These are phyloP conservation scores for Drosophila jambulina DNA, from an alignment of 1,140 invertebrate species.

Conservation along the genomic window DNA sequence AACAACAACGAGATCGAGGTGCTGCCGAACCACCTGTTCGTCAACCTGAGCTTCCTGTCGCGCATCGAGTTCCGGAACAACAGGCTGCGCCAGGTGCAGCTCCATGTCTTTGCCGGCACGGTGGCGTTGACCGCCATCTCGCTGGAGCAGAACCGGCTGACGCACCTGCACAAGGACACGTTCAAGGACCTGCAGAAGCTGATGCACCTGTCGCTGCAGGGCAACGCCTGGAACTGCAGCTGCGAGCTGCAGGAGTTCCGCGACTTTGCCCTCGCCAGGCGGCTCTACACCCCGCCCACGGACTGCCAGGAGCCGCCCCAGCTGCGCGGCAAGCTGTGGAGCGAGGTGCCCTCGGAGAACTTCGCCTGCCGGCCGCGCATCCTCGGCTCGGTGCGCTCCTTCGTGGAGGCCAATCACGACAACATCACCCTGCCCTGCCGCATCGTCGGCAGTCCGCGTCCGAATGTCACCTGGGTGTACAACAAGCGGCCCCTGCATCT, in stretches of 20 bases:
- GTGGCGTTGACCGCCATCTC: constrained; percentile 89
- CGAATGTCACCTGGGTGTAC: constrained; percentile 91
- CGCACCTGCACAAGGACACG: constrained; percentile 87
- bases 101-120: constrained; percentile 90
- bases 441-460: constrained; percentile 91
- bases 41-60: constrained; percentile 90
- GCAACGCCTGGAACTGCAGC: constrained; percentile 95
- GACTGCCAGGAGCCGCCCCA: constrained; percentile 89
- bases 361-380: constrained; percentile 95
- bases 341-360: constrained; percentile 89
- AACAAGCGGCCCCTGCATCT: constrained; percentile 86
- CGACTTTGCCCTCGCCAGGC: constrained; percentile 90
- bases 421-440: constrained; percentile 92
- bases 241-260: constrained; percentile 92
- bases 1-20: constrained; percentile 90
- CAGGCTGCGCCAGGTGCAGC: constrained; percentile 88
- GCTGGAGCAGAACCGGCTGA: constrained; percentile 90
- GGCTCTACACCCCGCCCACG: constrained; percentile 90
- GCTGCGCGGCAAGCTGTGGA: constrained; percentile 90
- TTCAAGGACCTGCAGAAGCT: constrained; percentile 88
- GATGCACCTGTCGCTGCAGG: constrained; percentile 90
- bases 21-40: constrained; percentile 91
- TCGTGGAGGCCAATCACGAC: constrained; percentile 87
- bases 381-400: constrained; percentile 86
- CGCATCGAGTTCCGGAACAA: constrained; percentile 92